Percentiles rank a stretch among this genome's conserved stretches.
Conservation (phyloP, 2,888 invertebrate genomes). For the Pinctada fucata region DNA sequence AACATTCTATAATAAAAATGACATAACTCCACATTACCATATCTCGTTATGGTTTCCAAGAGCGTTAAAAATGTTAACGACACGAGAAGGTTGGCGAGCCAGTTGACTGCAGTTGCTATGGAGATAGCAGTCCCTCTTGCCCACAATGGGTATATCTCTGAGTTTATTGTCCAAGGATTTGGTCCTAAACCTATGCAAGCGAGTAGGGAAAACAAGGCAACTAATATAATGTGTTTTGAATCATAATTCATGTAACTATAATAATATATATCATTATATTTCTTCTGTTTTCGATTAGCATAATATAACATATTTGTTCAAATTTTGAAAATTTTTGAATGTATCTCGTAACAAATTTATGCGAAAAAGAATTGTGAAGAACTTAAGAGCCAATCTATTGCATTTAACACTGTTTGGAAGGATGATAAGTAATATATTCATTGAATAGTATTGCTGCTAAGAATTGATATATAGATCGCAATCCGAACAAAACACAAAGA, state of each 20-base stretch:
- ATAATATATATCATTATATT: neutral
- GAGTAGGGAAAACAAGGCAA: no score
- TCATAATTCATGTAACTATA: neutral
- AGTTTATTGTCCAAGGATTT: slow-evolving; percentile 81
- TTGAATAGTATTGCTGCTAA: no score
- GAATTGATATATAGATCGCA: no score
- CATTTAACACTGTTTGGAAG: no score
- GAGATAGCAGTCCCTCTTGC: slow-evolving; percentile 79
- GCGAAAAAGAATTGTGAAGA: no score
- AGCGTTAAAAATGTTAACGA: slow-evolving; percentile 79
- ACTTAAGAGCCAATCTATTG: no score
- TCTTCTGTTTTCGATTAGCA: no score
- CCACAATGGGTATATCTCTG: slow-evolving; percentile 80
- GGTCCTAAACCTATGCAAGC: slow-evolving; percentile 78
- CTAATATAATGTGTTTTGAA: neutral
- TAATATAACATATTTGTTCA: no score
- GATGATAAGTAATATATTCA: no score
- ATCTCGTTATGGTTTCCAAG: slow-evolving; percentile 76
- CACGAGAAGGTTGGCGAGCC: slow-evolving; percentile 79
- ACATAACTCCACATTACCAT: slow-evolving; percentile 70
- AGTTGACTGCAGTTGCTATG: slow-evolving; percentile 78
- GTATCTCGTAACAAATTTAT: neutral
- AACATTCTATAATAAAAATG: neutral
- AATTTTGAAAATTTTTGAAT: neutral
- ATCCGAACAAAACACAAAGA: no score